A percentile compares a stretch with the other conserved stretches of the same genome.
Evolutionary conservation across 2,888 invertebrate genomes (phyloP).

Genomic region (Cephonodes hylas): DNA sequence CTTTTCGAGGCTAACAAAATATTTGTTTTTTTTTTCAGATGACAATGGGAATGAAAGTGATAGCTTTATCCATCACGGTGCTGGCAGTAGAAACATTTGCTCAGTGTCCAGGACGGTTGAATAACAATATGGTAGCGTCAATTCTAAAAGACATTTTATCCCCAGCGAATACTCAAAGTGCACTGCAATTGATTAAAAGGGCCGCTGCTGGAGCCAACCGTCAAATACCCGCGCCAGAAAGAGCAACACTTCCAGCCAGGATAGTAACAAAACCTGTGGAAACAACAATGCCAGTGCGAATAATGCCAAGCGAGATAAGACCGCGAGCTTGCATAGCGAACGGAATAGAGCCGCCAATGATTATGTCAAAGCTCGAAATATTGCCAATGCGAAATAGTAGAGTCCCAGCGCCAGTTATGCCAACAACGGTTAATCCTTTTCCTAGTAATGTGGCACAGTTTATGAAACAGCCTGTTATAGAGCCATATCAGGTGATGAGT

Average conservation of each 20-base stretch:
- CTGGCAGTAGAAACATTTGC: conserved; percentile 15
- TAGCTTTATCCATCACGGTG: conserved; percentile 12
- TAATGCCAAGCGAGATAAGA: conserved; percentile 3
- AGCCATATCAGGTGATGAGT: not conserved
- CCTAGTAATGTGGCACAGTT: not conserved
- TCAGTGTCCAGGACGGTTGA: conserved; percentile 19
- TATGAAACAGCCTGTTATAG: not conserved
- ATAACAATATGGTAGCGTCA: conserved; percentile 24
- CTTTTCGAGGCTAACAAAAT: too few relatives aligned
- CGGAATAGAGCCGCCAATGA: not conserved
- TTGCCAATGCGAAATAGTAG: not conserved
- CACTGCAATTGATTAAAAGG: conserved; percentile 30
- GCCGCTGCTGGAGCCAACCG: conserved; percentile 15
- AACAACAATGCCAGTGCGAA: conserved; percentile 9
- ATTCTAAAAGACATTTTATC: conserved; percentile 41
- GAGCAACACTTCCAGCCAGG: conserved; percentile 10
- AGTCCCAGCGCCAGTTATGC: not conserved
- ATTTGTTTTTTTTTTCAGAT: not conserved
- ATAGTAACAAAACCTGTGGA: conserved; percentile 8
- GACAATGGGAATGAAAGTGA: conserved; percentile 15
- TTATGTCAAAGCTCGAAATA: conserved; percentile 5
- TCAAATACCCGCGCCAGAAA: conserved; percentile 17
- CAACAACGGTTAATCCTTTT: not conserved
- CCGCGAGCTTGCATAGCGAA: not conserved
- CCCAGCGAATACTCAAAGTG: conserved; percentile 35